A percentile compares a stretch with the other conserved stretches of the same genome.
Conservation (phyloP, 2,113 vertebrate species). For the Clarias macrocephalus region DNA sequence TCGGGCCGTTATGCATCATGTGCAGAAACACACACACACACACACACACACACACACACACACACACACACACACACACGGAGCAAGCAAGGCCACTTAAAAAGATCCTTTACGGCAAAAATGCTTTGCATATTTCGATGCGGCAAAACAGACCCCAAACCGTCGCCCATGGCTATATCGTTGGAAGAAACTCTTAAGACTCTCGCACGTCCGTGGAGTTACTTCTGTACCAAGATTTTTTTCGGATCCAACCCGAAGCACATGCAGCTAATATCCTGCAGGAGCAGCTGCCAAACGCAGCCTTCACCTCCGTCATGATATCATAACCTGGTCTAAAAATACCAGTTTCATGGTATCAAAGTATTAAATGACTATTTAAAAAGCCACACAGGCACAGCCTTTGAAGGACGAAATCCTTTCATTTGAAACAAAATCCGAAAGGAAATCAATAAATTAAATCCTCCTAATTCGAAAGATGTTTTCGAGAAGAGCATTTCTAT, state of each 20-base stretch:
- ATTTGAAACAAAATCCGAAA: neutral
- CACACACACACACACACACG: slow-evolving; percentile 27
- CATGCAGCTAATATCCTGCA: neutral
- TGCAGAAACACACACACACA: neutral
- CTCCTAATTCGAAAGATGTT: neutral
- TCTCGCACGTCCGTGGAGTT: neutral
- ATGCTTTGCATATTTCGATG: slow-evolving; percentile 57
- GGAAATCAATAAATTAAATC: too few species aligned
- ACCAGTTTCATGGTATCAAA: neutral
- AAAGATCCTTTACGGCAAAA: slow-evolving; percentile 57
- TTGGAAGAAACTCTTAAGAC: neutral
- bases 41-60: slow-evolving; percentile 38
- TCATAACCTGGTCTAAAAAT: neutral
- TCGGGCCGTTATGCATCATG: slow-evolving; percentile 45
- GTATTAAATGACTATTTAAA: neutral
- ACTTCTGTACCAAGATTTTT: neutral
- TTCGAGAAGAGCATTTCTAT: neutral
- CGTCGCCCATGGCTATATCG: slow-evolving; percentile 54
- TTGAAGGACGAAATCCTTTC: neutral
- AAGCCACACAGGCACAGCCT: neutral
- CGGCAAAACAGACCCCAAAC: slow-evolving; percentile 53
- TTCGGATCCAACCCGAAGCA: neutral
- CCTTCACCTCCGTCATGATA: neutral
- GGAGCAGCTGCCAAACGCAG: slow-evolving; percentile 61
- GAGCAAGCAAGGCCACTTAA: slow-evolving; percentile 38